These are phyloP conservation scores for Vanessa cardui DNA, from an alignment of 2,888 invertebrate genomes.

Conservation along the genomic window DNA sequence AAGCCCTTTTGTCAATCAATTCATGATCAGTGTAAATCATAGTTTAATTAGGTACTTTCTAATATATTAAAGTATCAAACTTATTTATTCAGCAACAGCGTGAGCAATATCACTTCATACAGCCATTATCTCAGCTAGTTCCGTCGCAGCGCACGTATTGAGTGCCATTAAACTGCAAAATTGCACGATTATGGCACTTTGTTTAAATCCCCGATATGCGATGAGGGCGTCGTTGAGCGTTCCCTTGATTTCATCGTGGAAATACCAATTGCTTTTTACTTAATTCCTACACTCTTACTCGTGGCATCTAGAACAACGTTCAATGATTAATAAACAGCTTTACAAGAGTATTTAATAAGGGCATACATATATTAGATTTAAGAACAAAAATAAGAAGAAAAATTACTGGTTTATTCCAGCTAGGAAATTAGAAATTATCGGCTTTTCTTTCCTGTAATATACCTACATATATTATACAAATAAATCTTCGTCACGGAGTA, in stretches of 20 bases:
- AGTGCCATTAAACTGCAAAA: conserved; percentile 57
- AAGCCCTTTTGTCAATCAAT: too few relatives aligned
- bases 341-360: too few relatives aligned
- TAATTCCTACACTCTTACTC: neutral
- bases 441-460: too few relatives aligned
- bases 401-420: too few relatives aligned
- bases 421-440: too few relatives aligned
- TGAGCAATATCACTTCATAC: conserved; percentile 37
- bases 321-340: neutral
- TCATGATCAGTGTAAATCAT: too few relatives aligned
- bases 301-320: neutral
- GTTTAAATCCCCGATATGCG: conserved; percentile 41
- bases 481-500: too few relatives aligned
- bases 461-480: too few relatives aligned
- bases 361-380: too few relatives aligned
- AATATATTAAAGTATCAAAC: conserved; percentile 12
- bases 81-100: conserved; percentile 20
- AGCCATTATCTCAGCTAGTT: conserved; percentile 53
- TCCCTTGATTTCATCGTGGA: conserved; percentile 24
- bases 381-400: too few relatives aligned
- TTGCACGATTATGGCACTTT: conserved; percentile 51
- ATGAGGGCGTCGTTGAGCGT: conserved; percentile 32
- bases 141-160: conserved; percentile 58
- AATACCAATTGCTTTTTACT: conserved; percentile 18
- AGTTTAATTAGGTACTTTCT: neutral